Conservation (phyloP, 2,113 vertebrate species). For the Megaceryle torquata region DNA sequence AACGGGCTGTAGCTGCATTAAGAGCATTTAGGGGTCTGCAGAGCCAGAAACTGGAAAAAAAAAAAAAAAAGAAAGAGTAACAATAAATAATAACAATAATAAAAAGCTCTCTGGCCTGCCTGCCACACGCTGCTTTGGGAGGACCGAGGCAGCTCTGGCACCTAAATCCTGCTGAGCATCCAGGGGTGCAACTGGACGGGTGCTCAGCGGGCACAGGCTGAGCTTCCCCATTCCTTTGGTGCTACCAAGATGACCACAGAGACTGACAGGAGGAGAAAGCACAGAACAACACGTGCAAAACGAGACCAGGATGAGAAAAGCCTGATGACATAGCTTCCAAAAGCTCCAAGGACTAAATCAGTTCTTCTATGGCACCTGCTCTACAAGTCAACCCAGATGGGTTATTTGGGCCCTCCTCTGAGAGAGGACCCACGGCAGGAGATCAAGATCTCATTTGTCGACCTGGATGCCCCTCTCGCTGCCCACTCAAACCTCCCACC, state of each 20-base stretch:
- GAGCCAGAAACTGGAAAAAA: not conserved
- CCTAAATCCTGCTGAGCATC: not conserved
- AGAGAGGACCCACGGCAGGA: not conserved
- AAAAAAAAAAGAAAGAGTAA: not conserved
- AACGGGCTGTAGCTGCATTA: not conserved
- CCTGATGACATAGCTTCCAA: not conserved
- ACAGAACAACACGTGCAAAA: accelerated
- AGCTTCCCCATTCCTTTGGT: accelerated
- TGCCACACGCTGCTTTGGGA: not conserved
- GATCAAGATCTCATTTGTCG: accelerated
- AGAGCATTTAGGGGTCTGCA: slow-evolving; percentile 4
- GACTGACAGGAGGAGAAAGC: not conserved
- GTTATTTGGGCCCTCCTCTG: not conserved
- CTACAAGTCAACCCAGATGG: not conserved
- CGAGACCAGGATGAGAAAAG: not conserved
- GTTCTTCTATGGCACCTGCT: not conserved
- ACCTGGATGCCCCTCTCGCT: accelerated
- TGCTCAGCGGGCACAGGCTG: accelerated
- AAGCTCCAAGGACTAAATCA: not conserved
- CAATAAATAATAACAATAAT: not conserved
- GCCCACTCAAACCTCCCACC: not conserved
- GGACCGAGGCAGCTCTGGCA: not conserved
- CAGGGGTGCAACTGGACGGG: accelerated
- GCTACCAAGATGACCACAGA: not conserved
- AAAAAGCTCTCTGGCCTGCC: not conserved